phyloP scores from a whole-genome alignment of 2,113 vertebrate genomes.

The Gasterosteus aculeatus region DNA sequence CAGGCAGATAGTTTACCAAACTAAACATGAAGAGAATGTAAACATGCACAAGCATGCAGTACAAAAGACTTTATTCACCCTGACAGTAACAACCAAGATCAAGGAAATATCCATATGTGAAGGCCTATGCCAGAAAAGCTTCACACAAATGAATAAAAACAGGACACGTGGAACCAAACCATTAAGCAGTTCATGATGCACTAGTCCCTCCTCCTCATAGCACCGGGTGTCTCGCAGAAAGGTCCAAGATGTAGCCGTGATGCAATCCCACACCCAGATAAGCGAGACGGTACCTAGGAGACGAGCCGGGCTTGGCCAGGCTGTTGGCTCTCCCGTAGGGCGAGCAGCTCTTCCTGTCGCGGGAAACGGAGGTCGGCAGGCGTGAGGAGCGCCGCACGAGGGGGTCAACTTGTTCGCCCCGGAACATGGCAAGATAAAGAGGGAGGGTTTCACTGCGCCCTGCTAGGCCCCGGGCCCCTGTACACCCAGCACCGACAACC shows the following conservation, averaged over 20 bases:
- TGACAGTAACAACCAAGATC: background rate
- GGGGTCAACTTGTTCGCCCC: conserved; percentile 67
- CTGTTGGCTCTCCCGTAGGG: conserved; percentile 61
- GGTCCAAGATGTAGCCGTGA: conserved; percentile 11
- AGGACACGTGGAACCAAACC: background rate
- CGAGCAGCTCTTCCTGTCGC: conserved; percentile 74
- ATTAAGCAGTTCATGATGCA: conserved; percentile 69
- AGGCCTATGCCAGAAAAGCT: background rate
- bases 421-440: conserved; percentile 74
- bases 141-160: background rate
- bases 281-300: conserved; percentile 72
- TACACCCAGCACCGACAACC: conserved; percentile 60
- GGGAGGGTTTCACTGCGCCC: conserved; percentile 52
- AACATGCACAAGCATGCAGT: background rate
- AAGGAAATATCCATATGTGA: background rate
- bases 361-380: conserved; percentile 69
- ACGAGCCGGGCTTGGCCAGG: conserved; percentile 51
- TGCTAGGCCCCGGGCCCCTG: conserved; percentile 45
- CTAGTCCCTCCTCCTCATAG: conserved; percentile 40
- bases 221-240: conserved; percentile 1
- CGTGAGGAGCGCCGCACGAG: conserved; percentile 67
- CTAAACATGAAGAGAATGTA: background rate
- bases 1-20: background rate
- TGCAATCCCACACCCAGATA: conserved; percentile 9
- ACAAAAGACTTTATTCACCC: background rate